phyloP scores from a whole-genome alignment of 2,888 invertebrate species.

The Andrena trimmerana region DNA sequence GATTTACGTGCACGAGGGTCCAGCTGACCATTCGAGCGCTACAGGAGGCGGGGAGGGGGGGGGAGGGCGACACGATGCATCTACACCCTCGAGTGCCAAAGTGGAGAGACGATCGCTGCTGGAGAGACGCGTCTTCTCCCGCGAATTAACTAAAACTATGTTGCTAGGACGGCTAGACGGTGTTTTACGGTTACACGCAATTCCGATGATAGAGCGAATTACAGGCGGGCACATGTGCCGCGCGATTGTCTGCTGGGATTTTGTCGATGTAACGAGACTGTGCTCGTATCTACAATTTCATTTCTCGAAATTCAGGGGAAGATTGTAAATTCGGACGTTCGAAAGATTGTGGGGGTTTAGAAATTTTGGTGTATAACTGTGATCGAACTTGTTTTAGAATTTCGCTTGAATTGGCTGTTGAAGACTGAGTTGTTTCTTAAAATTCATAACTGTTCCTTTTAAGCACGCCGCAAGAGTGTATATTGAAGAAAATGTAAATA shows the following conservation, averaged over 20 bases:
- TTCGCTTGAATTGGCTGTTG: too few species aligned
- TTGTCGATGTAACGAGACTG: background rate
- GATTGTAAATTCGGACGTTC: too few species aligned
- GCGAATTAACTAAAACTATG: slow-evolving; percentile 77
- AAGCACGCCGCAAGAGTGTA: too few species aligned
- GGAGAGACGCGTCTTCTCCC: slow-evolving; percentile 60
- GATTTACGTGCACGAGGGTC: slow-evolving; percentile 81
- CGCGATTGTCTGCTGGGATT: background rate
- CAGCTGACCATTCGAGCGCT: slow-evolving; percentile 75
- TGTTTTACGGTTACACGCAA: slow-evolving; percentile 73
- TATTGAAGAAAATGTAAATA: too few species aligned
- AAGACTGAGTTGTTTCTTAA: too few species aligned
- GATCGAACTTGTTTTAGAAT: too few species aligned
- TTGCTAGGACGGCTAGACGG: slow-evolving; percentile 71
- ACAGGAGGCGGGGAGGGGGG: too few species aligned
- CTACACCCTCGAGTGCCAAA: slow-evolving; percentile 53
- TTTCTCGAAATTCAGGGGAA: too few species aligned
- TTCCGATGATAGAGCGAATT: slow-evolving; percentile 60
- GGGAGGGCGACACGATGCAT: slow-evolving; percentile 54
- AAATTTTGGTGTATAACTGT: too few species aligned
- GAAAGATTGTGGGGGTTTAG: too few species aligned
- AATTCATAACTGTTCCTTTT: too few species aligned
- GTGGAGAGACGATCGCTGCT: slow-evolving; percentile 59
- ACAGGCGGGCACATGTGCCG: slow-evolving; percentile 7
- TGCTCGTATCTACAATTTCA: too few species aligned